Evolutionary conservation across 2,113 vertebrate genomes (phyloP).

Genomic region (Labeo catla): DNA sequence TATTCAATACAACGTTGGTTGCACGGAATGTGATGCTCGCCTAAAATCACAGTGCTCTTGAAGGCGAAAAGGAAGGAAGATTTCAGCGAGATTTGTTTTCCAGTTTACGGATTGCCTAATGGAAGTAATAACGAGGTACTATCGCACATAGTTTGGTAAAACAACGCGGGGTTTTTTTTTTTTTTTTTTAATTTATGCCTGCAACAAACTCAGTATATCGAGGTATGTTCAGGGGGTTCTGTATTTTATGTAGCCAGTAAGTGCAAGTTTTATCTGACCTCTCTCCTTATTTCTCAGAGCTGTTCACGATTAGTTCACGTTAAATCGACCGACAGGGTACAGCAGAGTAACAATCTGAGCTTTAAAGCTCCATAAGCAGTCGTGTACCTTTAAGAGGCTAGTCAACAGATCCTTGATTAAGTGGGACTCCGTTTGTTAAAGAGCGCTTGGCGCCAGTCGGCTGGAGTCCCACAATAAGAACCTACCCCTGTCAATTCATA

Average conservation of each 20-base stretch:
- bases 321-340: slow-evolving; percentile 28
- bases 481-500: slow-evolving; percentile 91
- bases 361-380: slow-evolving; percentile 51
- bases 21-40: neutral
- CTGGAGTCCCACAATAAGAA: slow-evolving; percentile 86
- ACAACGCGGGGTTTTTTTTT: too few relatives aligned
- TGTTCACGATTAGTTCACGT: neutral
- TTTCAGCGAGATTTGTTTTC: neutral
- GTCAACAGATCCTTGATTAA: slow-evolving; percentile 75
- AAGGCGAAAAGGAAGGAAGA: neutral
- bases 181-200: neutral
- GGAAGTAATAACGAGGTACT: neutral
- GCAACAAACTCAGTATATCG: neutral
- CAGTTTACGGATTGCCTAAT: neutral
- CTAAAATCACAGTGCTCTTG: neutral
- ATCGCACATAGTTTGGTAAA: neutral
- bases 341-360: neutral
- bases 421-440: slow-evolving; percentile 75
- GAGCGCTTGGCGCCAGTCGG: slow-evolving; percentile 90
- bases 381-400: slow-evolving; percentile 70
- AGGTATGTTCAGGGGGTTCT: neutral
- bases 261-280: neutral
- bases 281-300: neutral
- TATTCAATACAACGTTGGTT: neutral
- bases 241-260: neutral